Conservation (phyloP, 2,797 vertebrate species). For the Microchirus variegatus region DNA sequence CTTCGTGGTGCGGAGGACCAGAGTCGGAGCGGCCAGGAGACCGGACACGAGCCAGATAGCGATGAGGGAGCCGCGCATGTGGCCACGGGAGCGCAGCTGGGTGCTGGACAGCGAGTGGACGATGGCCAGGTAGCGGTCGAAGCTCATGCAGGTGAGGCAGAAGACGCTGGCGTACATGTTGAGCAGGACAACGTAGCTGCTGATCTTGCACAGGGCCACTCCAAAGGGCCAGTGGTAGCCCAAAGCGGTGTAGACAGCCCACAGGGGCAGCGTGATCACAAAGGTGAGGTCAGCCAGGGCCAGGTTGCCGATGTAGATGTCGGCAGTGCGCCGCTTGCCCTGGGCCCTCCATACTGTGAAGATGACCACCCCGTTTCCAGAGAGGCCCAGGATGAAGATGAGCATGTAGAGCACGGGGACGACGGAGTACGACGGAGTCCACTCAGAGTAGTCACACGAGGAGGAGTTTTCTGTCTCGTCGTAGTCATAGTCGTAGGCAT, state of each 20-base stretch:
- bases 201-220: slow-evolving; percentile 88
- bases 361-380: slow-evolving; percentile 89
- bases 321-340: slow-evolving; percentile 82
- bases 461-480: slow-evolving; percentile 67
- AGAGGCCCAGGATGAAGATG: slow-evolving; percentile 88
- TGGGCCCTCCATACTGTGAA: slow-evolving; percentile 87
- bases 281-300: slow-evolving; percentile 91
- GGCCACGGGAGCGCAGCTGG: slow-evolving; percentile 78
- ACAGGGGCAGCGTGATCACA: slow-evolving; percentile 88
- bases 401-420: slow-evolving; percentile 90
- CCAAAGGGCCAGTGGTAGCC: slow-evolving; percentile 94
- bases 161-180: slow-evolving; percentile 95
- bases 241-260: slow-evolving; percentile 92
- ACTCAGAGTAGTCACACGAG: slow-evolving; percentile 82
- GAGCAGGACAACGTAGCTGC: slow-evolving; percentile 89
- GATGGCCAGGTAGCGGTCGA: slow-evolving; percentile 91
- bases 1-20: slow-evolving; percentile 86
- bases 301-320: slow-evolving; percentile 90
- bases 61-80: slow-evolving; percentile 74
- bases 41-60: slow-evolving; percentile 86
- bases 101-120: slow-evolving; percentile 85
- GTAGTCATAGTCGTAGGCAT: slow-evolving; percentile 74
- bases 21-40: slow-evolving; percentile 85
- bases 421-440: slow-evolving; percentile 83
- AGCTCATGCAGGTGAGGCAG: slow-evolving; percentile 91